phyloP scores from a whole-genome alignment of 1,140 invertebrate genomes.

The Brachionus manjavacas region DNA sequence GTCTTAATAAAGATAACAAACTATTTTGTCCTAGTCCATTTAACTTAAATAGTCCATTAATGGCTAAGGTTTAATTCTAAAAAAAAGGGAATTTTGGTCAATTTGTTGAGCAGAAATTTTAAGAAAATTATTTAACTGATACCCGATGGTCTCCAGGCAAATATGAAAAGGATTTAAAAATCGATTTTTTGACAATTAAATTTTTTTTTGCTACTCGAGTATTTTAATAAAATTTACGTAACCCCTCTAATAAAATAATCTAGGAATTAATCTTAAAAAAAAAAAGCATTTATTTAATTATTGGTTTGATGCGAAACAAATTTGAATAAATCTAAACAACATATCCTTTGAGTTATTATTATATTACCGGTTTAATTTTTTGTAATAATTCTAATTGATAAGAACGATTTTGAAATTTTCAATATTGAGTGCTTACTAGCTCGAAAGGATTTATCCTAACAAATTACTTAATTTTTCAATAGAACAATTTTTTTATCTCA shows the following conservation, averaged over 20 bases:
- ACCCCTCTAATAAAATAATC: not conserved
- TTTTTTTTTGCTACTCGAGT: not conserved
- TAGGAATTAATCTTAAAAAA: conserved; percentile 11
- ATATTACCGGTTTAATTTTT: conserved; percentile 27
- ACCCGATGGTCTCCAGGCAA: not conserved
- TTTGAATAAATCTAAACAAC: conserved; percentile 31
- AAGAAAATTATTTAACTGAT: not conserved
- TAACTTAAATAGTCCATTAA: not conserved
- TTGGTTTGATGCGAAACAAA: not conserved
- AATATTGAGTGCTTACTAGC: conserved; percentile 17
- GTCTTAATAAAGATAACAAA: not conserved
- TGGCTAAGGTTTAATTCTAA: not conserved
- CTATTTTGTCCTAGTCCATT: not conserved
- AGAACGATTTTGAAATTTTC: not conserved
- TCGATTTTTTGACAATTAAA: not conserved
- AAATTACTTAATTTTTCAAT: not conserved
- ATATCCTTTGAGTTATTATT: conserved; percentile 22
- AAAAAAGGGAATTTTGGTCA: not conserved
- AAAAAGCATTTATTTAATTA: conserved; percentile 14
- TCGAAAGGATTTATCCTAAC: not conserved
- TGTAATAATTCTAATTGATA: not conserved
- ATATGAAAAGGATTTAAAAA: not conserved
- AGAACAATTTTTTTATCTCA: not conserved
- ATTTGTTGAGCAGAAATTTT: not conserved
- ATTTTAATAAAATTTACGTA: conserved; percentile 13